Evolutionary conservation across 2,888 invertebrate genomes (phyloP).

Genomic region (Drosophila stalkeri): DNA sequence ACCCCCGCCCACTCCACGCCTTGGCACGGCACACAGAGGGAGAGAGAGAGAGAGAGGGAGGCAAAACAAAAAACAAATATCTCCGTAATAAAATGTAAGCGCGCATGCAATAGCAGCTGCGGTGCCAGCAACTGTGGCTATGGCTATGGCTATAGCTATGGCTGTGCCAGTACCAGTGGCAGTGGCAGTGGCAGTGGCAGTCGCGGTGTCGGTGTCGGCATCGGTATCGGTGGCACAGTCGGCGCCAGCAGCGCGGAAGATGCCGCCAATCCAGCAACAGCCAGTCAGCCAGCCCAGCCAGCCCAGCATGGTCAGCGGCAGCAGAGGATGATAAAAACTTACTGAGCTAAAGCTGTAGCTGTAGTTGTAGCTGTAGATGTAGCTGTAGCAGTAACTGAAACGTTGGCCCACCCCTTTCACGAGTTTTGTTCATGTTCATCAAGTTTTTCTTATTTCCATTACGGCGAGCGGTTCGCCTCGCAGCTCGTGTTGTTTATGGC

Average conservation of each 20-base stretch:
- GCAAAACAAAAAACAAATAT: slow-evolving; percentile 68
- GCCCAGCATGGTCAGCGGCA: slow-evolving; percentile 64
- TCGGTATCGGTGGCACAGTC: slow-evolving; percentile 32
- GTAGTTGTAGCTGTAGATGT: slow-evolving; percentile 22
- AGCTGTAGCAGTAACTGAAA: slow-evolving; percentile 39
- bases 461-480: slow-evolving; percentile 31
- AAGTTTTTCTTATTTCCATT: slow-evolving; percentile 73
- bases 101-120: slow-evolving; percentile 68
- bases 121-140: slow-evolving; percentile 24
- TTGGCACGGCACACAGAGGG: too few species aligned
- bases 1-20: slow-evolving; percentile 6
- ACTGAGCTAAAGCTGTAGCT: slow-evolving; percentile 13
- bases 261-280: slow-evolving; percentile 69
- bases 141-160: slow-evolving; percentile 1
- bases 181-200: slow-evolving; percentile 17
- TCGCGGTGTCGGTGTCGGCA: slow-evolving; percentile 25
- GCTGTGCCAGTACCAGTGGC: background rate
- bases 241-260: slow-evolving; percentile 69
- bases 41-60: slow-evolving; percentile 13
- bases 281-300: slow-evolving; percentile 23
- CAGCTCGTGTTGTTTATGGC: slow-evolving; percentile 71
- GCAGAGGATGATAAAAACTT: slow-evolving; percentile 59
- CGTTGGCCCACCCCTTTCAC: slow-evolving; percentile 75
- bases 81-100: slow-evolving; percentile 82
- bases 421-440: slow-evolving; percentile 77